These are phyloP conservation scores for Oscheius sp. DNA, from an alignment of 2,888 invertebrate genomes.

Conservation along the genomic window DNA sequence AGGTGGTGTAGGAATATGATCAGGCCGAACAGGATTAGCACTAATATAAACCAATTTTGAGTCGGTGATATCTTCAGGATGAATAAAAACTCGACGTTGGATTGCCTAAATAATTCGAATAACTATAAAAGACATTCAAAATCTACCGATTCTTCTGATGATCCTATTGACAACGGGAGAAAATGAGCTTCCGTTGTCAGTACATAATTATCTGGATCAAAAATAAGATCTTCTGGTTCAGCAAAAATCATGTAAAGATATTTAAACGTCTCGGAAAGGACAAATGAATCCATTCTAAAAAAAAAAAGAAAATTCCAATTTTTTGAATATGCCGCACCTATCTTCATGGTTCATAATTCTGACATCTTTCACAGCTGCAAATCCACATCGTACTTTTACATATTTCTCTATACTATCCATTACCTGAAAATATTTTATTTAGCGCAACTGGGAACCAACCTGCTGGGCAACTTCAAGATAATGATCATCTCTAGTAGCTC, in stretches of 20 bases:
- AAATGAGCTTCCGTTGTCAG: constrained; percentile 88
- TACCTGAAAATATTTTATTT: constrained; percentile 75
- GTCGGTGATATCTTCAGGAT: constrained; percentile 42
- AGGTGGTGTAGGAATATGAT: constrained; percentile 42
- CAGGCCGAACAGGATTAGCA: constrained; percentile 50
- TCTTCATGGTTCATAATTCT: constrained; percentile 88
- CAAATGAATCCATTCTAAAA: constrained; percentile 93
- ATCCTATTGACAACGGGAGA: constrained; percentile 80
- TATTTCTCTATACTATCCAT: constrained; percentile 88
- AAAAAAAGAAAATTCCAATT: not conserved
- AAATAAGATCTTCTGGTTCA: constrained; percentile 77
- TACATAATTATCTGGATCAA: constrained; percentile 76
- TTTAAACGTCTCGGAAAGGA: constrained; percentile 96
- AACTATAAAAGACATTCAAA: not conserved
- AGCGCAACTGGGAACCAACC: constrained; percentile 19
- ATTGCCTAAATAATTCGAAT: not conserved
- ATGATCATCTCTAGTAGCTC: constrained; percentile 92
- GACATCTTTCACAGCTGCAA: constrained; percentile 95
- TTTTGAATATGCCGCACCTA: constrained; percentile 73
- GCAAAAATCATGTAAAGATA: constrained; percentile 93
- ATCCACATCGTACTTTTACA: constrained; percentile 93
- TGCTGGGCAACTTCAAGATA: constrained; percentile 91
- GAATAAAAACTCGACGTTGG: constrained; percentile 43
- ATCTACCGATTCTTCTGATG: not conserved
- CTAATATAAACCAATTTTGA: constrained; percentile 40